A percentile compares a stretch with the other conserved stretches of the same genome.
Conservation (phyloP, 2,113 vertebrate genomes). For the Melanocharis versteri region DNA sequence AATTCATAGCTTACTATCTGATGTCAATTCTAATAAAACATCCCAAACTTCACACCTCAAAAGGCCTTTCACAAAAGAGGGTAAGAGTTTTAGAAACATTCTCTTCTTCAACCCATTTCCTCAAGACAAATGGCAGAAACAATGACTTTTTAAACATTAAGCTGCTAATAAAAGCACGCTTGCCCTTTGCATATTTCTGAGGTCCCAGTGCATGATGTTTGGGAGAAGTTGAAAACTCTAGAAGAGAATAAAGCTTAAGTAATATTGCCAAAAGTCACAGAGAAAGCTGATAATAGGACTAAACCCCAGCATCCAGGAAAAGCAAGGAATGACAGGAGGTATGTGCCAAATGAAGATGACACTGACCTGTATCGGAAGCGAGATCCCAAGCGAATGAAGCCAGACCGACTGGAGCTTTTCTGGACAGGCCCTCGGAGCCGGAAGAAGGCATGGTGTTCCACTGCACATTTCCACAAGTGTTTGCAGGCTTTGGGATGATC, state of each 20-base stretch:
- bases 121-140: background rate
- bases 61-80: background rate
- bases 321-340: background rate
- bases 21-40: background rate
- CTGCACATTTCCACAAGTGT: slow-evolving; percentile 97
- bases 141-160: background rate
- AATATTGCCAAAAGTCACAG: background rate
- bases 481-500: slow-evolving; percentile 98
- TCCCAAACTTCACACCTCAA: background rate
- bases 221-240: background rate
- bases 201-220: fast-evolving
- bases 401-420: slow-evolving; percentile 82
- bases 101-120: background rate
- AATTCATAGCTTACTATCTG: background rate
- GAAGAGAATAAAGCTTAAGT: background rate
- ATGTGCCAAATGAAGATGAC: fast-evolving
- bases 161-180: background rate
- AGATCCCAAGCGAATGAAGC: slow-evolving; percentile 95
- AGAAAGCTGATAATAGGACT: background rate
- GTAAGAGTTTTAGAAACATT: background rate
- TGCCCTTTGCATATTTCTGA: background rate
- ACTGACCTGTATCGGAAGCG: slow-evolving; percentile 94
- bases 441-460: slow-evolving; percentile 98
- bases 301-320: background rate
- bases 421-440: slow-evolving; percentile 91